These are phyloP conservation scores for Oophaga pumilio DNA, from an alignment of 2,113 vertebrate genomes.

Conservation along the genomic window DNA sequence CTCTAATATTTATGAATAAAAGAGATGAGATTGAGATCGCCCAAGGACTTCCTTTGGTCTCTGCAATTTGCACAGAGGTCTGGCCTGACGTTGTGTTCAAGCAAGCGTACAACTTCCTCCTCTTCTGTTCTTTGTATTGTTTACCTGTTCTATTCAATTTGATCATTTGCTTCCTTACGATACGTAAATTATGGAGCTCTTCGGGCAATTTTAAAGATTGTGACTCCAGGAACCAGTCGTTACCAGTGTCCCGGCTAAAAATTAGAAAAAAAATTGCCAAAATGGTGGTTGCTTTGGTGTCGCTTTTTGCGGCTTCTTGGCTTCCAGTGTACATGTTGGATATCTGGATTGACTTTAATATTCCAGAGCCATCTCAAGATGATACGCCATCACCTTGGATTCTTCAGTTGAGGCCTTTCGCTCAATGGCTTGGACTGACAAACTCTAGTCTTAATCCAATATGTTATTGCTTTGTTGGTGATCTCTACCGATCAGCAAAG, in stretches of 20 bases:
- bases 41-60: conserved; percentile 72
- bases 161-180: conserved; percentile 85
- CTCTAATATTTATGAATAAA: conserved; percentile 86
- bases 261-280: conserved; percentile 85
- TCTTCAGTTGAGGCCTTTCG: conserved; percentile 84
- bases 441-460: conserved; percentile 94
- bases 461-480: conserved; percentile 90
- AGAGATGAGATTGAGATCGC: conserved; percentile 79
- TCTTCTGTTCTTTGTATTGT: conserved; percentile 90
- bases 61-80: conserved; percentile 85
- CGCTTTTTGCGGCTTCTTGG: conserved; percentile 87
- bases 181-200: conserved; percentile 79
- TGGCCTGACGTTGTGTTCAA: conserved; percentile 87
- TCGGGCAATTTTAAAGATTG: conserved; percentile 73
- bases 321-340: conserved; percentile 86
- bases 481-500: conserved; percentile 82
- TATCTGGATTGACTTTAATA: conserved; percentile 84
- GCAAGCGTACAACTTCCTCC: conserved; percentile 87
- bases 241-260: conserved; percentile 82
- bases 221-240: conserved; percentile 73
- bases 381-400: conserved; percentile 79
- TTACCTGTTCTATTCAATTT: conserved; percentile 89
- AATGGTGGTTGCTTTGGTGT: conserved; percentile 88
- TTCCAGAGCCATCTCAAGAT: conserved; percentile 70
- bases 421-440: conserved; percentile 89